Conservation (phyloP, 2,888 invertebrate genomes). For the Gisinianus flammeolus region DNA sequence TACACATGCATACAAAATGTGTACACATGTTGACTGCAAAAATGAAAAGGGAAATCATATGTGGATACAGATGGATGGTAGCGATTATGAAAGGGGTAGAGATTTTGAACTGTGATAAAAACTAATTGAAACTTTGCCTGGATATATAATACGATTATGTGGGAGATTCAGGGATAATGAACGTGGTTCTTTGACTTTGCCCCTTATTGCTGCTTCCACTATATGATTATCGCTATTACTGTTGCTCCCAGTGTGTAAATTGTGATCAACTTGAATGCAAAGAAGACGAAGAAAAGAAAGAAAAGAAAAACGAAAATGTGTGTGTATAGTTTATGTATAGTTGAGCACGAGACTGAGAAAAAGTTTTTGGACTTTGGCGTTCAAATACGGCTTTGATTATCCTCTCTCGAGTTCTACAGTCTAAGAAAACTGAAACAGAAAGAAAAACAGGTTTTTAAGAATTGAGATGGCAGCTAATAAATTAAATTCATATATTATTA, state of each 20-base stretch:
- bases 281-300: background rate
- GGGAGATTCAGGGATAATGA: background rate
- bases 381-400: background rate
- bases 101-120: constrained; percentile 2
- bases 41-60: background rate
- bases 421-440: background rate
- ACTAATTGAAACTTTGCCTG: background rate
- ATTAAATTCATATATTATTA: constrained; percentile 34
- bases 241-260: no score
- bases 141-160: background rate
- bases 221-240: background rate
- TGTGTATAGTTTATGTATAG: no score
- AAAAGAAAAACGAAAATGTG: background rate
- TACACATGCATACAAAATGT: no score
- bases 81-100: background rate
- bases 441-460: constrained; percentile 31
- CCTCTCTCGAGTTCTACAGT: background rate
- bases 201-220: background rate
- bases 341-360: background rate
- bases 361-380: background rate
- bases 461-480: constrained; percentile 33
- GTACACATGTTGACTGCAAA: background rate
- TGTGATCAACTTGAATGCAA: no score
- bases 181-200: background rate
- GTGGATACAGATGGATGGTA: background rate